A percentile compares a stretch with the other conserved stretches of the same genome.
phyloP scores from a whole-genome alignment of 2,113 vertebrate species.

The Bombycilla garrulus region DNA sequence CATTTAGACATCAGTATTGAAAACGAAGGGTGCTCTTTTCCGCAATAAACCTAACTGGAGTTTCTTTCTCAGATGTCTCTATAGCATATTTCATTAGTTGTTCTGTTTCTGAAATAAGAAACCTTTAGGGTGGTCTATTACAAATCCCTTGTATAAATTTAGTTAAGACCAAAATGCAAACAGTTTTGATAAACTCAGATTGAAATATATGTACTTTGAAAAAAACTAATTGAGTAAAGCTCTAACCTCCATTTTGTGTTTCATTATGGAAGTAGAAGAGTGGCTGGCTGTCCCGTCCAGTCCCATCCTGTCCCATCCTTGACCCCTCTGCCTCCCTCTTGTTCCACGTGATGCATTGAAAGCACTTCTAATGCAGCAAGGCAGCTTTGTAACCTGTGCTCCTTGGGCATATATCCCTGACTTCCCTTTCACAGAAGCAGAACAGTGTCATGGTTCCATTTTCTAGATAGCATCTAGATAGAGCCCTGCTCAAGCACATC shows the following conservation, averaged over 20 bases:
- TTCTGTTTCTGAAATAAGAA: not conserved
- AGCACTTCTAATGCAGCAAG: not conserved
- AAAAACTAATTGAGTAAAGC: not conserved
- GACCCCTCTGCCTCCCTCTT: not conserved
- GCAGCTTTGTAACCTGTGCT: not conserved
- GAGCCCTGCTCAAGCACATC: not conserved
- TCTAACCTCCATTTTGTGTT: not conserved
- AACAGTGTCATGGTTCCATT: not conserved
- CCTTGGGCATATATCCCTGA: not conserved
- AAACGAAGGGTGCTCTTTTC: not conserved
- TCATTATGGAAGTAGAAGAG: not conserved
- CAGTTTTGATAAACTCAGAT: not conserved
- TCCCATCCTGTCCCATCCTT: not conserved
- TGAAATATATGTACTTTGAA: not conserved
- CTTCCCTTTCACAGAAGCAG: not conserved
- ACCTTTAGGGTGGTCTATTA: not conserved
- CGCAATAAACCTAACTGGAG: not conserved
- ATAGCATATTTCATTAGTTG: not conserved
- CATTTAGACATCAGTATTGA: not conserved
- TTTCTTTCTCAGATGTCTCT: not conserved
- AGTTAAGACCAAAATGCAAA: not conserved
- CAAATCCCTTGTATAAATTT: not conserved
- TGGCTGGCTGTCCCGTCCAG: not conserved
- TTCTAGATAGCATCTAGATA: not conserved
- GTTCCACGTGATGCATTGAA: not conserved